phyloP scores from a whole-genome alignment of 2,888 invertebrate species.

The Athalia rosae region DNA sequence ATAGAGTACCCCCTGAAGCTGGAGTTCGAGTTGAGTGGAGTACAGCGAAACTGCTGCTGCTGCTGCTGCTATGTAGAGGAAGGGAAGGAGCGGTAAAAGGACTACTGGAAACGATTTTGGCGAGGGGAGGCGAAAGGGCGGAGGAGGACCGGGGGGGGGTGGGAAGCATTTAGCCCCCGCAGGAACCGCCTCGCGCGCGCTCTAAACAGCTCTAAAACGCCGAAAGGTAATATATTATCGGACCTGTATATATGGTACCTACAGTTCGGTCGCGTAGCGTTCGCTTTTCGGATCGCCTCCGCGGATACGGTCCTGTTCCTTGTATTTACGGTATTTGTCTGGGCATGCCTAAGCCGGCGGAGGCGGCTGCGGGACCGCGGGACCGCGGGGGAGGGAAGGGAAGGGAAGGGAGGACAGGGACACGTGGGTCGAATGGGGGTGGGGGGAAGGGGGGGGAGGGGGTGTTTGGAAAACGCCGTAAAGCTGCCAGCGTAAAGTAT shows the following conservation, averaged over 20 bases:
- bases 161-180: slow-evolving; percentile 32
- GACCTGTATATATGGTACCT: slow-evolving; percentile 62
- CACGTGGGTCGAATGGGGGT: slow-evolving; percentile 39
- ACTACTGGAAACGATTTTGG: background rate
- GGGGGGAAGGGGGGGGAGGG: slow-evolving; percentile 53
- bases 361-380: background rate
- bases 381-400: slow-evolving; percentile 7
- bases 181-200: slow-evolving; percentile 51
- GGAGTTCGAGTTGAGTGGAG: slow-evolving; percentile 22
- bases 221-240: slow-evolving; percentile 71
- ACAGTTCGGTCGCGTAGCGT: slow-evolving; percentile 10
- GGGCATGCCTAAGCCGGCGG: slow-evolving; percentile 48
- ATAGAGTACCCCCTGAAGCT: slow-evolving; percentile 52
- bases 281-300: slow-evolving; percentile 26
- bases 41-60: slow-evolving; percentile 36
- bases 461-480: slow-evolving; percentile 66
- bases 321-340: slow-evolving; percentile 58
- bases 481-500: slow-evolving; percentile 73
- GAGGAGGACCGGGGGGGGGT: background rate
- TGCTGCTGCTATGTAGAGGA: no score
- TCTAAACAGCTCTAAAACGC: slow-evolving; percentile 70
- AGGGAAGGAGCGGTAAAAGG: slow-evolving; percentile 45
- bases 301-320: slow-evolving; percentile 30
- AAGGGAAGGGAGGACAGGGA: slow-evolving; percentile 42
- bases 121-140: slow-evolving; percentile 5